Evolutionary conservation across 2,113 vertebrate genomes (phyloP).

Genomic region (Notarius lentiginosus): DNA sequence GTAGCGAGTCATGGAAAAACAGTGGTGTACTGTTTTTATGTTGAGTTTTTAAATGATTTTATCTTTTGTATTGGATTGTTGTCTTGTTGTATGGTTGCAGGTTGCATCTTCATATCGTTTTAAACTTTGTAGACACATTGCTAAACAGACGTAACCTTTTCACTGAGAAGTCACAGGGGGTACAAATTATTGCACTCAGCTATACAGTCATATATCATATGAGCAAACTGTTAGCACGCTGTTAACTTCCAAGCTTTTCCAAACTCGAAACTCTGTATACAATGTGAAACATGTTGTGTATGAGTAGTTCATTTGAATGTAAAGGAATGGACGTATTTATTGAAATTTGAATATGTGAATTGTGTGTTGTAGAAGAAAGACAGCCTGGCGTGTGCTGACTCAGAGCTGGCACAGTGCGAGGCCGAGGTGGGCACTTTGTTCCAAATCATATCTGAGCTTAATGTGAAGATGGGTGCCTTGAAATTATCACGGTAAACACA

Average conservation of each 20-base stretch:
- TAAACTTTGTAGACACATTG: not conserved
- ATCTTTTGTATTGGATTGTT: not conserved
- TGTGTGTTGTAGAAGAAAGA: conserved; percentile 45
- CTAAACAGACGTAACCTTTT: not conserved
- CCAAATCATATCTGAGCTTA: conserved; percentile 65
- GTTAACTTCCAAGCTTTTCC: not conserved
- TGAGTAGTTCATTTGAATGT: no score
- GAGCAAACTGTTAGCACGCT: not conserved
- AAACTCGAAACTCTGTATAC: not conserved
- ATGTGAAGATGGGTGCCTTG: conserved; percentile 69
- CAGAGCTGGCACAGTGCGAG: conserved; percentile 70
- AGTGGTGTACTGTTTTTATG: not conserved
- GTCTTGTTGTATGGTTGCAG: not conserved
- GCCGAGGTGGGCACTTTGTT: conserved; percentile 63
- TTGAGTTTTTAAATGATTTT: not conserved
- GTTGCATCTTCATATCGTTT: not conserved
- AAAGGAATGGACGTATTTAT: not conserved
- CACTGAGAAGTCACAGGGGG: not conserved
- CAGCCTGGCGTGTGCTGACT: conserved; percentile 57
- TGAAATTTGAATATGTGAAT: not conserved
- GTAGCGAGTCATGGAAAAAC: not conserved
- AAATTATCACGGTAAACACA: conserved; percentile 68
- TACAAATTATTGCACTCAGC: not conserved
- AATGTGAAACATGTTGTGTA: not conserved
- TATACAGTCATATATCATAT: not conserved